Conservation (phyloP, 2,797 vertebrate species). For the Apogon talboti region DNA sequence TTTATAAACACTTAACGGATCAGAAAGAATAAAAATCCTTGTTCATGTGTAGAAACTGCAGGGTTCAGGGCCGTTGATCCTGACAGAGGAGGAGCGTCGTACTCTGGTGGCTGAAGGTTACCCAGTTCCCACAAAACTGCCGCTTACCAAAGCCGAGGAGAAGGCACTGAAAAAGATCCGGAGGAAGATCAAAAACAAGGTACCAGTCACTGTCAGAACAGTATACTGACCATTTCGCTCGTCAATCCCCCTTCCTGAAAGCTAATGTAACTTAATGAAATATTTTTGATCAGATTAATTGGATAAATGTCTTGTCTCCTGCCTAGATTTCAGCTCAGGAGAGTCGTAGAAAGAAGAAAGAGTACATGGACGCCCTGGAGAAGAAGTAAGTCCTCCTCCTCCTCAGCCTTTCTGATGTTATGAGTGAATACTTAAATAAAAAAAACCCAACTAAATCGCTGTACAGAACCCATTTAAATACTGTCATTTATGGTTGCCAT, state of each 20-base stretch:
- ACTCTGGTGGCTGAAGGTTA: conserved; percentile 97
- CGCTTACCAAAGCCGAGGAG: conserved; percentile 96
- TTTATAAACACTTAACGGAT: background rate
- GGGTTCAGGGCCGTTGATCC: conserved; percentile 93
- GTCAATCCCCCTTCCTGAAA: too few species aligned
- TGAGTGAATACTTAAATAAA: background rate
- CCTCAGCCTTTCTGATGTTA: background rate
- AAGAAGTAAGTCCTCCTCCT: conserved; percentile 89
- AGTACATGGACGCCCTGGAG: conserved; percentile 98
- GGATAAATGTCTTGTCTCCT: conserved; percentile 14
- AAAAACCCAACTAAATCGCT: background rate
- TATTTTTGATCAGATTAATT: background rate
- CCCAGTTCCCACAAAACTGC: conserved; percentile 95
- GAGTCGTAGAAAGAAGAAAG: conserved; percentile 98
- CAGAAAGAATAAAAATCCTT: fast-evolving
- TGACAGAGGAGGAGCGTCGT: conserved; percentile 97
- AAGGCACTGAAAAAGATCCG: conserved; percentile 98
- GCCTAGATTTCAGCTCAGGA: conserved; percentile 97
- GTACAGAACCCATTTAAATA: background rate
- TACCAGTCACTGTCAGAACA: conserved; percentile 50
- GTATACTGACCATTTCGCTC: too few species aligned
- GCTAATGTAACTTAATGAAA: too few species aligned
- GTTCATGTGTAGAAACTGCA: conserved; percentile 89
- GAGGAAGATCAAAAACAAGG: conserved; percentile 99
- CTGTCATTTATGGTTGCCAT: too few species aligned